These are phyloP conservation scores for Thamnophis elegans DNA, from an alignment of 2,797 vertebrate genomes.

Conservation along the genomic window DNA sequence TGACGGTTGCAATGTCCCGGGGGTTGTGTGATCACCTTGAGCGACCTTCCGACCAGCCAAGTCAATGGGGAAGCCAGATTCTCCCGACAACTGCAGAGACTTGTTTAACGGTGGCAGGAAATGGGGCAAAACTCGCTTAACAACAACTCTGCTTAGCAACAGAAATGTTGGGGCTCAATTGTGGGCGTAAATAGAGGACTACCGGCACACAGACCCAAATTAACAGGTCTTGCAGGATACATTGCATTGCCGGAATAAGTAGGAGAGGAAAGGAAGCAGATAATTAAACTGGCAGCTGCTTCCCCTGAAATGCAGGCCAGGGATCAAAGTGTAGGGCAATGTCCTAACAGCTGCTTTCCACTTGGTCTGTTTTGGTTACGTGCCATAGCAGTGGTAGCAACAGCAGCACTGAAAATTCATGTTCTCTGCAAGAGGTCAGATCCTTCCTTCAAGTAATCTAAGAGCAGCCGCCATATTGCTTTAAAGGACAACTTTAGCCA, in stretches of 20 bases:
- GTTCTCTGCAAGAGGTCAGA: background rate
- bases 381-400: background rate
- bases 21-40: too few relatives aligned
- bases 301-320: background rate
- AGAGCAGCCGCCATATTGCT: background rate
- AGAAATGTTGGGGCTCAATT: background rate
- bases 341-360: too few relatives aligned
- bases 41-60: background rate
- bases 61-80: background rate
- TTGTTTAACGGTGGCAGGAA: background rate
- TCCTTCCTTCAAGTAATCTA: background rate
- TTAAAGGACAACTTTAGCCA: background rate
- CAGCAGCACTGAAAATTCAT: background rate
- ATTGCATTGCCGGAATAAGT: background rate
- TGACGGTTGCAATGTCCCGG: too few relatives aligned
- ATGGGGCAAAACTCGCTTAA: background rate
- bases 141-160: background rate
- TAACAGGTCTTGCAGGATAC: background rate
- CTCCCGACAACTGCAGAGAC: too few relatives aligned
- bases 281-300: background rate
- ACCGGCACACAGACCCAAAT: background rate
- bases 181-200: background rate
- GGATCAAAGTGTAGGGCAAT: background rate
- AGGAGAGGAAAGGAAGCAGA: background rate
- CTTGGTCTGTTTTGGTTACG: background rate